Evolutionary conservation across 2,113 vertebrate species (phyloP).

Genomic region (Illadopsis cleaveri): DNA sequence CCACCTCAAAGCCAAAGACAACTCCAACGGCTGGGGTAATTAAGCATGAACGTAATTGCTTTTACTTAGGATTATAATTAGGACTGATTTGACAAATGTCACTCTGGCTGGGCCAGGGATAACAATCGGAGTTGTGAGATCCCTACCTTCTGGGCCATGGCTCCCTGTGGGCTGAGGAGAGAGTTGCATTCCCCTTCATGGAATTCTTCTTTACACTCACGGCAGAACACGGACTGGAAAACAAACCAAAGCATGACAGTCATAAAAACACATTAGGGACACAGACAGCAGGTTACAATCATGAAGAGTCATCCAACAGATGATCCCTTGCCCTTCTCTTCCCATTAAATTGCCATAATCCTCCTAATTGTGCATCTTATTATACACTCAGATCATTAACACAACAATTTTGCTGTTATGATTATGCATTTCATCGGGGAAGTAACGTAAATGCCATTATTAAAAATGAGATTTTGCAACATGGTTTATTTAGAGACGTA

Average conservation of each 20-base stretch:
- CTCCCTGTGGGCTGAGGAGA: background rate
- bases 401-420: slow-evolving; percentile 10
- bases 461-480: slow-evolving; percentile 19
- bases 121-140: background rate
- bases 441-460: background rate
- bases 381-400: slow-evolving; percentile 22
- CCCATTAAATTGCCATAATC: slow-evolving; percentile 25
- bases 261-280: background rate
- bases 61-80: slow-evolving; percentile 33
- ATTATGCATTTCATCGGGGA: background rate
- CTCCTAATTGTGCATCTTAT: slow-evolving; percentile 41
- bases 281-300: slow-evolving; percentile 1
- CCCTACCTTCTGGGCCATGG: slow-evolving; percentile 56
- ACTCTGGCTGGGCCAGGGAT: background rate
- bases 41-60: background rate
- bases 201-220: slow-evolving; percentile 81
- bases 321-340: slow-evolving; percentile 27
- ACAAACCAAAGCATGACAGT: slow-evolving; percentile 18
- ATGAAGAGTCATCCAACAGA: background rate
- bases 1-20: background rate
- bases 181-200: slow-evolving; percentile 78
- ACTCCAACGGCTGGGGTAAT: background rate
- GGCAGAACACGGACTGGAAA: slow-evolving; percentile 84
- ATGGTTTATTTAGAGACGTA: background rate
- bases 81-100: background rate